Evolutionary conservation across 2,113 vertebrate species (phyloP), one percentile per base, ranked within the genome.

Genomic region (Callithrix jacchus): DNA sequence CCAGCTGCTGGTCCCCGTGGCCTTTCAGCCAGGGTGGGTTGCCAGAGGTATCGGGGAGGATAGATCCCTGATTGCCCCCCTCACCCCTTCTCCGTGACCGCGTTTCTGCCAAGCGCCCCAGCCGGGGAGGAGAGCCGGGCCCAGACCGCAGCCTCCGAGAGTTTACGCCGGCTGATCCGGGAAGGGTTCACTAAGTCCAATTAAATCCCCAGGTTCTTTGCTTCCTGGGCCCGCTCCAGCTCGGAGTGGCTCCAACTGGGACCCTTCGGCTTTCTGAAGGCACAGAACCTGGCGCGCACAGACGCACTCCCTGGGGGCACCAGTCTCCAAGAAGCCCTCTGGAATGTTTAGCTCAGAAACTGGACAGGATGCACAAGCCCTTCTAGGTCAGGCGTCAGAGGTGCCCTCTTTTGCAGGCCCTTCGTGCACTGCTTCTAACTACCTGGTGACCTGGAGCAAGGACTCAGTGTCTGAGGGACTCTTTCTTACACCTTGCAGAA

Each of bases 11-110:
- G 96, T 2, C 89, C 84, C 93, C 93, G 93, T 82, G 49, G 97
- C 93, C 97, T 96, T 98, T 94, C 97, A 97, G 97, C 96, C 97
- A 84, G 89, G 64, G 74, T 58, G 87, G 76, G 54, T 88, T 66
- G 89, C 30, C 83, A 16, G 58, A 90, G 52, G 30, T 16, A 37
- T 49, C 54, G 92, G 32, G 45, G 8, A 16, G 1, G 61, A 37
- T 66, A 9, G 47, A 6, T 3, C 95, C 61, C 82, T 90, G 54
- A 71, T 84, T 70, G 40, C 4, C 45, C 30, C 76, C 9, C 82
- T 49, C 32, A 12, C 56, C 73, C 91, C 37, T 49, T 52, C 61
- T 77, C 82, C 10, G n/a, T 71, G 27, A 86, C 70, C 45, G 71
- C 12, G 45, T 93, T 95, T 91, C 93, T 12, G 7, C 83, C 0